Percentiles rank a stretch among this genome's conserved stretches.
These are phyloP conservation scores for Heterochromis multidens DNA, from an alignment of 2,113 vertebrate species.

Conservation along the genomic window DNA sequence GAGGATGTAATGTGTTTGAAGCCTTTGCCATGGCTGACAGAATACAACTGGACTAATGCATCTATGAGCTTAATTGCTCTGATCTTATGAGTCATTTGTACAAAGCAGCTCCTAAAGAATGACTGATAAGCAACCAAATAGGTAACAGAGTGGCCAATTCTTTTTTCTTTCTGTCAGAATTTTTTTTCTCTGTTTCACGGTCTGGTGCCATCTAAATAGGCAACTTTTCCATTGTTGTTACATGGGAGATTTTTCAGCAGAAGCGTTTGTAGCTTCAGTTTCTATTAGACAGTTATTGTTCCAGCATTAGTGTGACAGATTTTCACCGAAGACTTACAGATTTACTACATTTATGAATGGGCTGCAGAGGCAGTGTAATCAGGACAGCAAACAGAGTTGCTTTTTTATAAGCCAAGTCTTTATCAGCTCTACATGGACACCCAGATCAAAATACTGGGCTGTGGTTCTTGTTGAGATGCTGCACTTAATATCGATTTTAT, in stretches of 20 bases:
- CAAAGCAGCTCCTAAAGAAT: background rate
- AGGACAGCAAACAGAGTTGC: background rate
- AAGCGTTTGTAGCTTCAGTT: background rate
- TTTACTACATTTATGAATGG: background rate
- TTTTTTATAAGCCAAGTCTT: background rate
- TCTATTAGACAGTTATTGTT: background rate
- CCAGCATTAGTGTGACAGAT: background rate
- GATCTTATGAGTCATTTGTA: slow-evolving; percentile 25
- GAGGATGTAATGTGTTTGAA: background rate
- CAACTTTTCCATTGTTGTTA: background rate
- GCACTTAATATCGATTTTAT: background rate
- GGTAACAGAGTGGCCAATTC: background rate
- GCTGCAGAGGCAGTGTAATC: background rate
- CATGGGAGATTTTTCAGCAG: background rate
- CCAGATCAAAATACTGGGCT: background rate
- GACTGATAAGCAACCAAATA: background rate
- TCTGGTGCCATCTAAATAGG: background rate
- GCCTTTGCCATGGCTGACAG: background rate
- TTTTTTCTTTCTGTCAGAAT: background rate
- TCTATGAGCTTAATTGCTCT: background rate
- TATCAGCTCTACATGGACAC: background rate
- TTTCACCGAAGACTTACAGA: background rate
- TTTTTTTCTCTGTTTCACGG: background rate
- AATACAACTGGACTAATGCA: background rate
- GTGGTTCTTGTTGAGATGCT: background rate